Percentiles rank a stretch among this genome's conserved stretches.
These are phyloP conservation scores for Tanypteryx hageni DNA, from an alignment of 2,888 invertebrate genomes.

Conservation along the genomic window DNA sequence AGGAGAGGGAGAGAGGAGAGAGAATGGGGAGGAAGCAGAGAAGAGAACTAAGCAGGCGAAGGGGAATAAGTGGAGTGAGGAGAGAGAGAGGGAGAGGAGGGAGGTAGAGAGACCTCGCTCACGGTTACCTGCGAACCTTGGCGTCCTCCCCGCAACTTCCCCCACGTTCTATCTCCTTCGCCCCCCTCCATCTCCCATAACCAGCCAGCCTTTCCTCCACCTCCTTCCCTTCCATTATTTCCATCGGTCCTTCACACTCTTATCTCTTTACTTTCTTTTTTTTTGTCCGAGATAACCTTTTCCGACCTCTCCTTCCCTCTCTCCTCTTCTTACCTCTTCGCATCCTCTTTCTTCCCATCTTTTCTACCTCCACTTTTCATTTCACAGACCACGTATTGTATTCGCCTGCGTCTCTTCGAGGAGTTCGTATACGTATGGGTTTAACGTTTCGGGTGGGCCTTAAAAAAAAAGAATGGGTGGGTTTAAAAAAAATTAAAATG, in stretches of 20 bases:
- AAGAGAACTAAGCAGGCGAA: neutral
- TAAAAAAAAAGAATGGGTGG: neutral
- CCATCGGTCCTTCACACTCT: slow-evolving; percentile 3
- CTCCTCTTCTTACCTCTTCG: too few relatives aligned
- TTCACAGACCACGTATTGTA: neutral
- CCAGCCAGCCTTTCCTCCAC: too few relatives aligned
- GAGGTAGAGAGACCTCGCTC: neutral
- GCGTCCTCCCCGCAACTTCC: neutral
- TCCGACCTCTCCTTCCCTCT: neutral
- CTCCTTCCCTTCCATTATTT: neutral
- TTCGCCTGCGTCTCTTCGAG: neutral
- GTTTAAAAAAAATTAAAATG: neutral
- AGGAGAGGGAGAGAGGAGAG: neutral
- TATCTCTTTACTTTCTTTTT: slow-evolving; percentile 16
- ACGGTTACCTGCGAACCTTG: neutral
- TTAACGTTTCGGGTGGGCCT: neutral
- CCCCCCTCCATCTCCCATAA: neutral
- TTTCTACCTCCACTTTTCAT: neutral
- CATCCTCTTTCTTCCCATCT: neutral
- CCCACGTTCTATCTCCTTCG: neutral
- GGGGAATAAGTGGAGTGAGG: neutral
- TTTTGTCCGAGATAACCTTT: slow-evolving; percentile 8
- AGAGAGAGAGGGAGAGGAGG: neutral
- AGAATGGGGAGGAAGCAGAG: neutral
- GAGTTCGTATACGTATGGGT: neutral